Evolutionary conservation across 1,140 invertebrate genomes (phyloP), one percentile per base, ranked within the genome.

Genomic region (Metopolophium dirhodum): DNA sequence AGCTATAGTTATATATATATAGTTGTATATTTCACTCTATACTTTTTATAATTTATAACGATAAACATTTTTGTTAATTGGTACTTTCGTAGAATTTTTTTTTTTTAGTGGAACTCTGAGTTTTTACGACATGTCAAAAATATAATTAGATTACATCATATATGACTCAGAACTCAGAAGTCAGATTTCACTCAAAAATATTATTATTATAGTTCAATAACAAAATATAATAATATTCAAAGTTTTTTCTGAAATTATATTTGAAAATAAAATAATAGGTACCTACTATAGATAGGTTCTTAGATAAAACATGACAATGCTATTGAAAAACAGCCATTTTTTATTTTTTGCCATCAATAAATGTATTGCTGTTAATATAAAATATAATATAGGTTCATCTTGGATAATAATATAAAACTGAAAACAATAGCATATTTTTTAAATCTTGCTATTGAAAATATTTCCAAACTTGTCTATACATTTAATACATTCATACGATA

Each of bases 131-230:
- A 77, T n/a, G 30, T 18, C 30, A 35, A 77, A 77, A 77, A 77
- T 77, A 35, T 77, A n/a, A 77, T 77, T 77, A 77, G 61, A 35
- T 77, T 77, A 77, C 61, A n/a, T 77, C 61, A n/a, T 68, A n/a
- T 30, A 77, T 77, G 61, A 77, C 61, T 77, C 30, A n/a, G 49
- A 49, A 49, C 7, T 47, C 45, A 47, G 45, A 47, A 47, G 45
- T 51, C 49, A 51, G n/a, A 18, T 77, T 68, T 77, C 30, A n/a
- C n/a, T 77, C 1, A 77, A n/a, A 0, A 20, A 77, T 77, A 77
- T 77, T 77, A 77, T 77, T 54, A 22, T 20, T 51, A 11, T 68
- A 68, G 30, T 68, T 30, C n/a, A 77, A n/a, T n/a, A 30, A n/a
- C 30, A n/a, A 77, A 41, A 41, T 41, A 77, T n/a, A 77, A 77